Conservation (phyloP, 2,888 invertebrate species). For the Acronicta leporina region DNA sequence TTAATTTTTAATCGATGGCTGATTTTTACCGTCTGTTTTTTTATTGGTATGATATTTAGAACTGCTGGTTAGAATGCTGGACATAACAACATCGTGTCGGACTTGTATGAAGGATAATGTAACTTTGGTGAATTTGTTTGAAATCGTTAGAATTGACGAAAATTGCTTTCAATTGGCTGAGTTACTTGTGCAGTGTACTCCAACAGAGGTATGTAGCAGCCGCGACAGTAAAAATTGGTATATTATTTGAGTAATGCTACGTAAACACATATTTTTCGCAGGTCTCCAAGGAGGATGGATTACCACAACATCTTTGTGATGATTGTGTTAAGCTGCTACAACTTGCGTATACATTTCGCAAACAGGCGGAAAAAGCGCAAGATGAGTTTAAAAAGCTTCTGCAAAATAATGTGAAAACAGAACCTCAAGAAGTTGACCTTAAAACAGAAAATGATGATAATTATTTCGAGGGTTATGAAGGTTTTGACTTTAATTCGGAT, state of each 20-base stretch:
- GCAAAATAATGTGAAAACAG: conserved; percentile 60
- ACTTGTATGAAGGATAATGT: conserved; percentile 80
- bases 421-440: conserved; percentile 57
- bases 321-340: conserved; percentile 86
- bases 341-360: conserved; percentile 80
- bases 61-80: conserved; percentile 60
- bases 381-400: conserved; percentile 71
- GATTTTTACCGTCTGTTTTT: too few species aligned
- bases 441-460: conserved; percentile 62
- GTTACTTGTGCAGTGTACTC: conserved; percentile 72
- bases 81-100: conserved; percentile 74
- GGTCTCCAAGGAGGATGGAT: conserved; percentile 85
- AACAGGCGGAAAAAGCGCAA: conserved; percentile 71
- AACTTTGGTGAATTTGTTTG: conserved; percentile 72
- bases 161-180: conserved; percentile 71
- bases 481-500: conserved; percentile 55
- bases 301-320: conserved; percentile 90
- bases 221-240: not conserved
- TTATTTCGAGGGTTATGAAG: conserved; percentile 51
- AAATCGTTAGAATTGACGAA: conserved; percentile 70
- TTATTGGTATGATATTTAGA: not conserved
- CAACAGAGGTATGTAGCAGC: conserved; percentile 66
- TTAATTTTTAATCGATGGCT: too few species aligned
- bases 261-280: conserved; percentile 58
- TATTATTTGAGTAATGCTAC: not conserved